These are phyloP conservation scores for Galerucella calmariensis DNA, from an alignment of 2,888 invertebrate species.

Conservation along the genomic window DNA sequence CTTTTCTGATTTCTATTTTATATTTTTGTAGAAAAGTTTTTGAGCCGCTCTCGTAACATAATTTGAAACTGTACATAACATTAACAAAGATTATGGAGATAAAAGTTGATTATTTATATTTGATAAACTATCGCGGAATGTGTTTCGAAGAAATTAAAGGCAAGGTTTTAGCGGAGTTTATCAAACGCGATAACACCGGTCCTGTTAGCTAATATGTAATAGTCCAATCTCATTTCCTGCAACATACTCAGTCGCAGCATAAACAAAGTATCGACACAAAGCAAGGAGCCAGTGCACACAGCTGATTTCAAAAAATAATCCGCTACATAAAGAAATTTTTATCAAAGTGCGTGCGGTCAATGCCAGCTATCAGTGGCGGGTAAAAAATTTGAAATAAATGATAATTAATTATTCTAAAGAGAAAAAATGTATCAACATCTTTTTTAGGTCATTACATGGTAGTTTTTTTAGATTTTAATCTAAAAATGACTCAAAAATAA, in stretches of 20 bases:
- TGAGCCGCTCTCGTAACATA: no score
- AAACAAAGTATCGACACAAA: slow-evolving; percentile 1
- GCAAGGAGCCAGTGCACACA: background rate
- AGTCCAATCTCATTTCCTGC: background rate
- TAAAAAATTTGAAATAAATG: background rate
- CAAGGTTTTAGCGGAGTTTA: background rate
- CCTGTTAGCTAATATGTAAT: background rate
- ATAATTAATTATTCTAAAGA: no score
- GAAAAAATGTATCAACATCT: no score
- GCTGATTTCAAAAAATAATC: background rate
- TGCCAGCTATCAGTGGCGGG: slow-evolving; percentile 4
- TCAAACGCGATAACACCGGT: background rate
- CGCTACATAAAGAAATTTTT: background rate
- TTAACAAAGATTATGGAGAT: no score
- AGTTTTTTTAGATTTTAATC: no score
- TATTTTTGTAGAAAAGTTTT: no score
- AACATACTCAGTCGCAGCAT: background rate
- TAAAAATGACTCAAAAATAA: no score
- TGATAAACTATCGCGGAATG: no score
- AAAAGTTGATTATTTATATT: no score
- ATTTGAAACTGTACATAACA: no score
- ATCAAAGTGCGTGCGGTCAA: slow-evolving; percentile 17
- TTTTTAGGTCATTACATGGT: background rate
- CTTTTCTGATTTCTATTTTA: no score
- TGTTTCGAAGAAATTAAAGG: no score